Base-by-base conservation (phyloP, 2,888 invertebrate genomes). In the Athrips mouffetella region DNA sequence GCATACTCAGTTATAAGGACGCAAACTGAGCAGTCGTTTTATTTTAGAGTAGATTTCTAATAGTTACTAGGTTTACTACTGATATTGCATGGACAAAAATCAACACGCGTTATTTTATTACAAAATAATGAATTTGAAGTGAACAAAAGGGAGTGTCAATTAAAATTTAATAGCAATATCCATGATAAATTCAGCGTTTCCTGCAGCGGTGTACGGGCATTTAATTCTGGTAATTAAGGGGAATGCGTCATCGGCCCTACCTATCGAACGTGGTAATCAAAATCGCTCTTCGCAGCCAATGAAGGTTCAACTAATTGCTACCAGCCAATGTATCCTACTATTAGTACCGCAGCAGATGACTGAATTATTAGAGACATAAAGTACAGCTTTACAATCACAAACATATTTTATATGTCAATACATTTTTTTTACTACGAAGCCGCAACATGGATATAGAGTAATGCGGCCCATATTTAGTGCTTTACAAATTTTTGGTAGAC, bases 271-370 rank as follows among this genome's bases (percentile, higher is more conserved):
- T 60, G 60, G 65, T 65, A 65, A 68, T 63, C 61, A 60, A 57
- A 61, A 63, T 63, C 56, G 53, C 59, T 69, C 61, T 67, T 71
- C 70, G 68, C 55, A 57, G 59, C 59, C 68, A 65, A 62, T 65
- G 62, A 67, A 62, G 64, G 67, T 63, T 64, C 58, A 48, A 58
- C 58, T 73, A 73, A 75, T 72, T 73, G 69, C 57, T 53, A 58
- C 53, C 49, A 59, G 61, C 57, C 53, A 52, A 49, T 57, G 60
- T 48, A 35, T 47, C 46, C 49, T 35, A 50, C 52, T 45, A 51
- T 55, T 51, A 51, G 29, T 51, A 30, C 39, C 47, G 50, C 47
- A n/a, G n/a, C n/a, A 53, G 48, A 53, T 51, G 51, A 53, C 50
- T 53, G 49, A 57, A 51, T 52, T 52, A 52, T 51, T 54, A 44